Percentiles rank a stretch among this genome's conserved stretches.
Evolutionary conservation across 1,140 invertebrate genomes (phyloP).

Genomic region (Onthophagus taurus): DNA sequence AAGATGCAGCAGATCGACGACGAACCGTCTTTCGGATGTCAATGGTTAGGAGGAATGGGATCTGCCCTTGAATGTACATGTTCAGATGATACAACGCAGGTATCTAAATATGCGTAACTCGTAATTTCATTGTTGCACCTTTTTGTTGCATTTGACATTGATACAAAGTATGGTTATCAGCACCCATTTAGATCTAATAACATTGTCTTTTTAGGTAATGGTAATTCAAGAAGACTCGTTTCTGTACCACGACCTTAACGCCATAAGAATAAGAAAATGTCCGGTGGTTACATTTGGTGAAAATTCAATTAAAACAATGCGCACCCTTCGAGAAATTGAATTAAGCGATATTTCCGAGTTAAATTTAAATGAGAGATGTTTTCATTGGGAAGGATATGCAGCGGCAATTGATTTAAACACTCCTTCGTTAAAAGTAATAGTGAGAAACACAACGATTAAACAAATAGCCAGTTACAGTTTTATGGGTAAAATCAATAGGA

Average conservation of each 20-base stretch:
- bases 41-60: conserved; percentile 16
- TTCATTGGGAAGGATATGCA: conserved; percentile 30
- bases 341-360: conserved; percentile 25
- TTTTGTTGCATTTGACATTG: too few relatives aligned
- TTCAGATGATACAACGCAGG: too few relatives aligned
- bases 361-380: conserved; percentile 24
- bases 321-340: conserved; percentile 27
- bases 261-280: conserved; percentile 28
- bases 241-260: conserved; percentile 21
- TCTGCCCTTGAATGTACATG: conserved; percentile 15
- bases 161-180: too few relatives aligned
- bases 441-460: conserved; percentile 20
- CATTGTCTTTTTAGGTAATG: too few relatives aligned
- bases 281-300: conserved; percentile 24
- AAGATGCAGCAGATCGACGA: conserved; percentile 11
- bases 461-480: conserved; percentile 42
- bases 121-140: too few relatives aligned
- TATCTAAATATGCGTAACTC: too few relatives aligned
- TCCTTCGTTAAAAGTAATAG: conserved; percentile 27
- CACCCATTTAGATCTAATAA: too few relatives aligned
- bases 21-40: conserved; percentile 16
- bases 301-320: conserved; percentile 24
- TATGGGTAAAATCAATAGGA: conserved; percentile 57
- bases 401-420: conserved; percentile 13
- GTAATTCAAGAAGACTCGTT: conserved; percentile 27